A percentile compares a stretch with the other conserved stretches of the same genome.
phyloP scores from a whole-genome alignment of 2,888 invertebrate genomes.

The Mylabris sibirica region DNA sequence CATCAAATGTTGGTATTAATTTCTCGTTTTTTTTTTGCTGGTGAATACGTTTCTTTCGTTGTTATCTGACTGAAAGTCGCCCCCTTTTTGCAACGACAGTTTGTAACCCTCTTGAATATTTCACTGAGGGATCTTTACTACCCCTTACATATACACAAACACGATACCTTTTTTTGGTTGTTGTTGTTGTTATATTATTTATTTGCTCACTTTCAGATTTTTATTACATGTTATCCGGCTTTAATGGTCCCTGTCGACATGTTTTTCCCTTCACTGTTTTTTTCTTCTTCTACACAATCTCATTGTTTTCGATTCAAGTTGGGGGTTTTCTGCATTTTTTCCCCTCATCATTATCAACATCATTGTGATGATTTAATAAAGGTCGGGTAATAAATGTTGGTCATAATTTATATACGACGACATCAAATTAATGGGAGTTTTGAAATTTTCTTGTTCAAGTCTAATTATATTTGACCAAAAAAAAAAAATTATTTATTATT shows the following conservation, averaged over 20 bases:
- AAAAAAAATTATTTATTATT: not conserved
- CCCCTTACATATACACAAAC: conserved; percentile 17
- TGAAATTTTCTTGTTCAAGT: not conserved
- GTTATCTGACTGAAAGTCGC: not conserved
- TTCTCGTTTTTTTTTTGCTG: not conserved
- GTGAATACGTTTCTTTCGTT: not conserved
- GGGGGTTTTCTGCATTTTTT: conserved; percentile 17
- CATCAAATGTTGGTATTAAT: not conserved
- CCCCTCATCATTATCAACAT: not conserved
- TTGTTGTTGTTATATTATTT: conserved; percentile 27
- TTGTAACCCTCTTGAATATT: not conserved
- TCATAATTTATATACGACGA: conserved; percentile 13
- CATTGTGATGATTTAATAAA: conserved; percentile 15
- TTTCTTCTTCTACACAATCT: conserved; percentile 19
- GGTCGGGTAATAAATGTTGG: conserved; percentile 14
- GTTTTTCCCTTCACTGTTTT: conserved; percentile 18
- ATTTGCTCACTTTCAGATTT: conserved; percentile 38
- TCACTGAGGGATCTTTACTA: not conserved
- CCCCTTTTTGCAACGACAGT: not conserved
- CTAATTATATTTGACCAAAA: not conserved
- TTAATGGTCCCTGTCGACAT: conserved; percentile 20
- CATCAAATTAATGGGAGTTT: conserved; percentile 8
- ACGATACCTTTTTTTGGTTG: conserved; percentile 18
- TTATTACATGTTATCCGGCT: conserved; percentile 39
- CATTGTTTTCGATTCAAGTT: not conserved